Conservation (phyloP, 2,797 vertebrate species). For the Galagoides demidoff region DNA sequence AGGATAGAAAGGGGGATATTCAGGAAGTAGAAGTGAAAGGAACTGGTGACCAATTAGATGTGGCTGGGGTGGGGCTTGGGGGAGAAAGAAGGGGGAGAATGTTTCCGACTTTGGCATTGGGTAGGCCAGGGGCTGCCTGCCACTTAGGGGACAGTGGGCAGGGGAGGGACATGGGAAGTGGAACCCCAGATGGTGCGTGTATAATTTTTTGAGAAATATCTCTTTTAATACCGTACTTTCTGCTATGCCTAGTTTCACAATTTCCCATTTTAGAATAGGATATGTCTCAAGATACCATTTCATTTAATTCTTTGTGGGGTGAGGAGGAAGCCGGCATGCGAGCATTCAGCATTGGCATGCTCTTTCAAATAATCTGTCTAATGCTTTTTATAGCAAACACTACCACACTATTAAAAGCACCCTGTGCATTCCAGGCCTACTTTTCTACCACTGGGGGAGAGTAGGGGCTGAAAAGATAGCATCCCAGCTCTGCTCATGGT, state of each 20-base stretch:
- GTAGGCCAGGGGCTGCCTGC: neutral
- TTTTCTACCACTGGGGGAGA: neutral
- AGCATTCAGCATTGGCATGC: slow-evolving; percentile 21
- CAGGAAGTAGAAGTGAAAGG: neutral
- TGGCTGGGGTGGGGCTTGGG: neutral
- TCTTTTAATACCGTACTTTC: neutral
- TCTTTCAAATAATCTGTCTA: slow-evolving; percentile 60
- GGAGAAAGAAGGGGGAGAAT: neutral
- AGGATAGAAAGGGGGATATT: neutral
- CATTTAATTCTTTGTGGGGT: slow-evolving; percentile 44
- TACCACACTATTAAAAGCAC: neutral
- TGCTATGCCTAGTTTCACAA: slow-evolving; percentile 34
- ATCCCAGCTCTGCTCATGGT: neutral
- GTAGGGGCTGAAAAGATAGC: neutral
- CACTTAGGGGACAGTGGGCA: neutral
- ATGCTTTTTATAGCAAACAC: slow-evolving; percentile 66
- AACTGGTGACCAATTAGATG: neutral
- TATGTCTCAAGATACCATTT: slow-evolving; percentile 39
- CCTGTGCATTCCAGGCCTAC: neutral
- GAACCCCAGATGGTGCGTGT: slow-evolving; percentile 32
- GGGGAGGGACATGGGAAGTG: neutral
- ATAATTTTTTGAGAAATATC: slow-evolving; percentile 46
- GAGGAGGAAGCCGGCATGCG: slow-evolving; percentile 52
- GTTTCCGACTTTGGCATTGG: neutral
- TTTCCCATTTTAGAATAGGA: slow-evolving; percentile 66